Percentiles rank a stretch among this genome's conserved stretches.
These are phyloP conservation scores for Papilio helenus DNA, from an alignment of 1,140 invertebrate species.

Conservation along the genomic window DNA sequence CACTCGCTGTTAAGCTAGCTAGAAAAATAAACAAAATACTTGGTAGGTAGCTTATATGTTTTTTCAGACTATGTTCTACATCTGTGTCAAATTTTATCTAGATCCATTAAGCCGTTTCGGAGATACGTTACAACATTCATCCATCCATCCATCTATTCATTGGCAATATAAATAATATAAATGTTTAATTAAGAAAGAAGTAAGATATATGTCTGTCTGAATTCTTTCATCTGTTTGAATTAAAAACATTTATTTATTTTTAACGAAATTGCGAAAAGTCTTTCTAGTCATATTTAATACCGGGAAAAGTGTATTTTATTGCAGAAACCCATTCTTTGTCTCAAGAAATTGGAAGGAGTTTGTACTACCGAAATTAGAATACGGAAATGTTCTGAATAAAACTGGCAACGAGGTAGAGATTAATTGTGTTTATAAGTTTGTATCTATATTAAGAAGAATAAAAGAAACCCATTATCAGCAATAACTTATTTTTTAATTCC, in stretches of 20 bases:
- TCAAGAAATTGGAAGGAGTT: constrained; percentile 1
- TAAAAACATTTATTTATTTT: not conserved
- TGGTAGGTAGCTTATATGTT: too few species aligned
- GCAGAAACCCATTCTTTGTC: not conserved
- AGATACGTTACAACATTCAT: too few species aligned
- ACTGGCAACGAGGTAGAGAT: not conserved
- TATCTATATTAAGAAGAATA: not conserved
- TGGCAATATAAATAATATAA: too few species aligned
- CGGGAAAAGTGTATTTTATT: not conserved
- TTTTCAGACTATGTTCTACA: not conserved
- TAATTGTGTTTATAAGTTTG: not conserved
- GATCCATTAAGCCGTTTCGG: too few species aligned
- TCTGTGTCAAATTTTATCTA: too few species aligned
- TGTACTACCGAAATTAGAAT: not conserved
- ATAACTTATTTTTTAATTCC: not conserved
- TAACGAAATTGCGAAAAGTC: not conserved
- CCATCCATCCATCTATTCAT: too few species aligned
- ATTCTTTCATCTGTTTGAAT: too few species aligned
- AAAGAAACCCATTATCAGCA: not conserved
- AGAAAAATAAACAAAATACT: too few species aligned
- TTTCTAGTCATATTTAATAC: not conserved
- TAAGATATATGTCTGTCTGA: too few species aligned
- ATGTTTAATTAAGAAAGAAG: too few species aligned
- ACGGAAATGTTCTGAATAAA: constrained; percentile 12
- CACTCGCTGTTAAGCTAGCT: too few species aligned